Percentiles rank a stretch among this genome's conserved stretches.
Conservation (phyloP, 2,888 invertebrate genomes). For the Cheilosia vulpina region DNA sequence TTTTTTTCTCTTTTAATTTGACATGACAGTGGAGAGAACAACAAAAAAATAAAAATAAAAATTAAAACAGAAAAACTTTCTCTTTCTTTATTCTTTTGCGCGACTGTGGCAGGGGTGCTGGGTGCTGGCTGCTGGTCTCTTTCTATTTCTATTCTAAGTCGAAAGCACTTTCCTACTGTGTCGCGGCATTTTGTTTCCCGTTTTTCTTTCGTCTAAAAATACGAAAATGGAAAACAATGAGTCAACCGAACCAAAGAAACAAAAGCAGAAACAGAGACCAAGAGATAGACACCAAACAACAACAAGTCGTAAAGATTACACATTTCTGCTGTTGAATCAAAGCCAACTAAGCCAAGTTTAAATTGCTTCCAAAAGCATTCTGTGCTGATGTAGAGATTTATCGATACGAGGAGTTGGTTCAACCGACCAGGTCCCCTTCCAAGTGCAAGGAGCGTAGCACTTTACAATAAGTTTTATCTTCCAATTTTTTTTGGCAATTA, state of each 20-base stretch:
- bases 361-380: slow-evolving; percentile 22
- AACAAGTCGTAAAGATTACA: slow-evolving; percentile 35
- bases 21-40: not conserved
- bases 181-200: not conserved
- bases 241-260: slow-evolving; percentile 23
- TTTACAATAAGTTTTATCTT: slow-evolving; percentile 2
- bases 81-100: slow-evolving; percentile 35
- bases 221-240: slow-evolving; percentile 48
- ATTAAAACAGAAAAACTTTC: slow-evolving; percentile 25
- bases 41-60: not conserved
- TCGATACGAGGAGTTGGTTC: not conserved
- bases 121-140: not conserved
- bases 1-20: slow-evolving; percentile 4
- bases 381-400: not conserved
- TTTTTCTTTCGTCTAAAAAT: slow-evolving; percentile 49
- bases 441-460: slow-evolving; percentile 1
- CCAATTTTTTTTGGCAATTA: not conserved
- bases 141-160: slow-evolving; percentile 37
- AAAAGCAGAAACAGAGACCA: slow-evolving; percentile 3
- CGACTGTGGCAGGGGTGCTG: not conserved
- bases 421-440: not conserved
- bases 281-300: slow-evolving; percentile 19
- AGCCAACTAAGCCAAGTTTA: slow-evolving; percentile 61
- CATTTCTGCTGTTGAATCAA: slow-evolving; percentile 31
- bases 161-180: slow-evolving; percentile 45